Percentiles rank a stretch among this genome's conserved stretches.
phyloP scores from a whole-genome alignment of 2,888 invertebrate species.

The Oscheius sp. region DNA sequence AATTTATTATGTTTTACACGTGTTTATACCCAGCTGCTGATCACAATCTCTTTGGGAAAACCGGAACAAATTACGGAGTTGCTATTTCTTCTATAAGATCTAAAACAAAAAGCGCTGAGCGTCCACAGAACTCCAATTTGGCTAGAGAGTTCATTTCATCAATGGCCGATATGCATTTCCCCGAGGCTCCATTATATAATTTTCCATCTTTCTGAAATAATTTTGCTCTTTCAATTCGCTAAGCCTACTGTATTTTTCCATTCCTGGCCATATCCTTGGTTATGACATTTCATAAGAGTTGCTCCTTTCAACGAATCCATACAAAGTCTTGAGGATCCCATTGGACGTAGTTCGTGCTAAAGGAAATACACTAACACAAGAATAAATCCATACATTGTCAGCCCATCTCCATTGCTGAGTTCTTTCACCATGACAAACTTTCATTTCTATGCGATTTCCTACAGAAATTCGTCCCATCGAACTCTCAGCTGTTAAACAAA shows the following conservation, averaged over 20 bases:
- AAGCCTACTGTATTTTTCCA: constrained; percentile 77
- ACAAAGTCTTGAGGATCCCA: constrained; percentile 85
- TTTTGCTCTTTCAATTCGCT: not conserved
- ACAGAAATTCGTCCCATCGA: constrained; percentile 38
- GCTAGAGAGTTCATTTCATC: constrained; percentile 32
- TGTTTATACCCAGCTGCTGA: not conserved
- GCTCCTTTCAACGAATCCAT: constrained; percentile 78
- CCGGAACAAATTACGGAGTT: not conserved
- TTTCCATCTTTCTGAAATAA: constrained; percentile 45
- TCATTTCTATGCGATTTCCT: constrained; percentile 44
- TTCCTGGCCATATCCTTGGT: constrained; percentile 88
- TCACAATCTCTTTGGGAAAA: constrained; percentile 6
- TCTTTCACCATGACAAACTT: constrained; percentile 33
- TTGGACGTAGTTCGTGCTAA: constrained; percentile 82
- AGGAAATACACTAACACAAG: constrained; percentile 1
- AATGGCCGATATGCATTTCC: constrained; percentile 35
- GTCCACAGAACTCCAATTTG: constrained; percentile 38
- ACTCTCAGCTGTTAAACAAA: constrained; percentile 49
- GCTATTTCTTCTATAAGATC: constrained; percentile 27
- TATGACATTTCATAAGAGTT: constrained; percentile 87
- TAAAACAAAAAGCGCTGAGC: constrained; percentile 34
- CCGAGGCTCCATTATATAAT: constrained; percentile 38
- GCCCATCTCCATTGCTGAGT: constrained; percentile 46
- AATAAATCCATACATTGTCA: constrained; percentile 26
- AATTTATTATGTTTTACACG: not conserved